Evolutionary conservation across 2,888 invertebrate species (phyloP), one percentile per base, ranked within the genome.

Genomic region (Mesoligia furuncula): DNA sequence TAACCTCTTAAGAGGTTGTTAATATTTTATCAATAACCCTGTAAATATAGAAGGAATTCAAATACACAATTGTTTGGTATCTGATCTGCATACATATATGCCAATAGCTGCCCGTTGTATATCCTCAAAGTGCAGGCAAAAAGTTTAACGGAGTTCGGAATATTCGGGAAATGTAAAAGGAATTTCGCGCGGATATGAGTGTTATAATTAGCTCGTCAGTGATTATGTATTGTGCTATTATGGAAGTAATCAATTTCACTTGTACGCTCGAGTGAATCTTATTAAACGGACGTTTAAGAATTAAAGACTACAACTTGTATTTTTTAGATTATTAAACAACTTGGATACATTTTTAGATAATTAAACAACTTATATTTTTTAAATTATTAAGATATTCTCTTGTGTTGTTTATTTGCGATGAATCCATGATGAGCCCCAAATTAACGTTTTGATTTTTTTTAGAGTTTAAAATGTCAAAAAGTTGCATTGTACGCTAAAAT

Each of bases 141-240:
- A 36, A 51, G 8, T 31, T 20, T 59, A 24, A 57, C 6, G 39
- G 17, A 39, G 4, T 57, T 36, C 39, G 24, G 39, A 27, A 69
- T 36, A 59, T n/a, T 51, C n/a, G 36, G 67, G 45, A 65, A 80
- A 76, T 65, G 54, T 67, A n/a, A 24, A 65, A 31, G 1, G 45
- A 15, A 79, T 62, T 54, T 79, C 54, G 13, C 9, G 57, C 76
- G 65, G 59, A 82, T 76, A 77, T 54, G 31, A 71, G 31, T 78
- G 65, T 78, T 61, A 57, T 62, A 65, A 66, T 79, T 72, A 39
- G 42, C 42, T 62, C n/a, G 31, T 61, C 24, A 15, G 27, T 73
- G 51, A 73, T 76, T 80, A 85, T 79, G 73, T 31, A 54, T 39
- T 31, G n/a, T 15, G 45, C 65, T 66, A 66, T 75, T 81, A 65